Base-by-base conservation (phyloP, 2,888 invertebrate genomes). In the Omphaloscelis lunosa region DNA sequence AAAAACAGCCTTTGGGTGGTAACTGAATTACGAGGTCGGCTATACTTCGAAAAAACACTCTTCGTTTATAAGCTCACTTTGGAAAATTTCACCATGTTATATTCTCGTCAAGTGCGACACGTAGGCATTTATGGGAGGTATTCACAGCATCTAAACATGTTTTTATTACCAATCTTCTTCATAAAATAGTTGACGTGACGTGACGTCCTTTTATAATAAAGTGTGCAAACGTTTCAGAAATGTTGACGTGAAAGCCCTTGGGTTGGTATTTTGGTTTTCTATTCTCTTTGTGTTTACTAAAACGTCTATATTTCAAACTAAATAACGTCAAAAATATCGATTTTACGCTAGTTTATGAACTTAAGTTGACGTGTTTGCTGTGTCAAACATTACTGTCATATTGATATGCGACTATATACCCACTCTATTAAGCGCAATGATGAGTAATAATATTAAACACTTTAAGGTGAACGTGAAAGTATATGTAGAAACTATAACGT, bases 271-370 rank as follows among this genome's bases (percentile, higher is more conserved):
- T 7, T 27, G 27, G 9, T 79, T 65, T 61, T 66, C 8, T 34
- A 51, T 67, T 77, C 39, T 41, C 45, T 80, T 53, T 66, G 53
- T 56, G 5, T 0, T 8, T 45, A 80, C 23, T 45, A 29, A 78
- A 48, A 51, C 48, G 29, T 51, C 7, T 2, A n/a, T 59, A n/a
- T 59, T 66, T 4, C 20, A 12, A 20, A 41, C 8, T 29, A 29
- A 9, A n/a, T n/a, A 17, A 48, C 11, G 8, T 62, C 23, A 56
- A 63, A 45, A n/a, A 12, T 11, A 45, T 12, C 34, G 39, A 39
- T 62, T 62, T 39, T n/a, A 63, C 8, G 15, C 5, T 63, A 15
- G 23, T n/a, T 39, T 39, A 39, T 15, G 23, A 23, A n/a, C n/a
- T 15, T 39, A 17, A 45, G 3, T 12, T 66, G 27, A 66, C 20